Base-by-base conservation (phyloP, 2,797 vertebrate genomes). In the Silurus aristotelis region DNA sequence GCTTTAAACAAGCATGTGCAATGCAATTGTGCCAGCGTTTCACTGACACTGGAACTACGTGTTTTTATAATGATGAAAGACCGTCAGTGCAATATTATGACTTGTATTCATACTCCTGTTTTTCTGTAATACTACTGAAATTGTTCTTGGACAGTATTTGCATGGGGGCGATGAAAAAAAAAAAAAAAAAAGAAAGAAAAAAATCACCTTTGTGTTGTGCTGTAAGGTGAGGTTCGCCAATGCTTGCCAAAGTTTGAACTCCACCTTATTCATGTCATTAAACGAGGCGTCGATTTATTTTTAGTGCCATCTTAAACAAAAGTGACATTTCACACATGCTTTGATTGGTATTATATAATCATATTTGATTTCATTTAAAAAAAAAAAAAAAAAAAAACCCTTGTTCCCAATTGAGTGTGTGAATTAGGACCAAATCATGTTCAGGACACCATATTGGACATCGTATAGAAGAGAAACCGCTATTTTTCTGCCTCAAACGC, bases 231-330 rank as follows among this genome's bases (percentile, higher is more conserved):
- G 85, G 83, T 88, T 87, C 88, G 85, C 93, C 91, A 91, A 90
- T 91, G 92, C 92, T 93, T 94, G 95, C 94, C 95, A 95, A 95
- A 94, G 92, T 95, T 95, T 95, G 92, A 92, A 92, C 89, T 91
- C 87, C 76, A 91, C 92, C 91, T 91, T 89, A 87, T 87, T 91
- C 90, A 90, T 92, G 91, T 71, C 81, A 61, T 79, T 68, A 22
- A 66, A 1, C 10, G 25, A 68, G 81, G 77, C 19, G 14, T n/a
- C 14, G 5, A 5, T 46, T n/a, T 14, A 19, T 38, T 19, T 52
- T 31, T 66, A 66, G 52, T 22, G 19, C 31, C 31, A 19, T n/a
- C 25, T 63, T 82, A 66, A 70, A 52, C 25, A 38, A 76, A 83
- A 64, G 70, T 70, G 20, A 52, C 6, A 48, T 83, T 82, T 88